phyloP scores from a whole-genome alignment of 2,113 vertebrate species.

The Pelecanoides urinatrix region DNA sequence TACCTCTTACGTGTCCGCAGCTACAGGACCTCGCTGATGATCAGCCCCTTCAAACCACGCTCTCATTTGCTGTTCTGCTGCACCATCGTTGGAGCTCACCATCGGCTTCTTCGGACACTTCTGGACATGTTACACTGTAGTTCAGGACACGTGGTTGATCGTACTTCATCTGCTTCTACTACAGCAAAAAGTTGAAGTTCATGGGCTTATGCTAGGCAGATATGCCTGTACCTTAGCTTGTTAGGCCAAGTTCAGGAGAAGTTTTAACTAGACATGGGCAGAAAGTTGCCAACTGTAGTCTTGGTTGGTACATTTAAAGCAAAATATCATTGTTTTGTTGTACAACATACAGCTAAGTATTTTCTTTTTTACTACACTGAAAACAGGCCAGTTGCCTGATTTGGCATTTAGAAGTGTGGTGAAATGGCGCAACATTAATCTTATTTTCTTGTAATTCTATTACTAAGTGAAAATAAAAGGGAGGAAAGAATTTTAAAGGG shows the following conservation, averaged over 20 bases:
- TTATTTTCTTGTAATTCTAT: background rate
- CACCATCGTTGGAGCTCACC: accelerated
- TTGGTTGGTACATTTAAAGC: background rate
- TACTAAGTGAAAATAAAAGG: background rate
- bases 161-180: background rate
- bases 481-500: background rate
- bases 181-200: background rate
- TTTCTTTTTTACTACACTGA: background rate
- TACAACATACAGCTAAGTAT: background rate
- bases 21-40: background rate
- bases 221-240: accelerated
- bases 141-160: accelerated
- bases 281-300: background rate
- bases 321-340: background rate
- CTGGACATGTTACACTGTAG: accelerated
- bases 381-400: background rate
- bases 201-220: background rate
- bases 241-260: background rate
- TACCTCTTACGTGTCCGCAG: background rate
- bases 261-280: background rate
- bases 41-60: background rate
- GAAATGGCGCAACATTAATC: background rate
- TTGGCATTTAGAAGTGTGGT: background rate
- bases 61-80: background rate
- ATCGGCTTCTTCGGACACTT: background rate